phyloP scores from a whole-genome alignment of 2,113 vertebrate species.

The Sterrhoptilus dennistouni region DNA sequence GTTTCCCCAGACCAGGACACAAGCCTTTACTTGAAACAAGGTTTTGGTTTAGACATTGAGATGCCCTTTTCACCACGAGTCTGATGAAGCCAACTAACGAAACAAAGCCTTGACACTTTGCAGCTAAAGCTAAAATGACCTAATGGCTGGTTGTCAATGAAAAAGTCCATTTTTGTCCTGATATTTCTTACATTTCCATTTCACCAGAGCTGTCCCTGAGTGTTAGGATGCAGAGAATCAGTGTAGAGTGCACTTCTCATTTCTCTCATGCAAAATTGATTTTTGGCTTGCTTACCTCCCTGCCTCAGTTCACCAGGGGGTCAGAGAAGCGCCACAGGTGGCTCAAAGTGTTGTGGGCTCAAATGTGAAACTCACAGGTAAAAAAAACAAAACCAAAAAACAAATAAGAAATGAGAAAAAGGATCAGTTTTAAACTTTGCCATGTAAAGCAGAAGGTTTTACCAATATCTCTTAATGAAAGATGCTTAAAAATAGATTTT shows the following conservation, averaged over 20 bases:
- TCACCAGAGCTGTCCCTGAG: neutral
- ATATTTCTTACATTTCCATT: neutral
- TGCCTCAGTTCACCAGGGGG: neutral
- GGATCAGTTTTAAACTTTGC: neutral
- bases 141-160: neutral
- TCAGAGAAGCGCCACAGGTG: neutral
- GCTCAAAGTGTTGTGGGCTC: neutral
- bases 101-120: neutral
- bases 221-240: accelerated
- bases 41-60: neutral
- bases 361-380: neutral
- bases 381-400: neutral
- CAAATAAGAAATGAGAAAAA: neutral
- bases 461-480: neutral
- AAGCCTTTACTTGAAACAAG: neutral
- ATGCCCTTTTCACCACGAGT: neutral
- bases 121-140: neutral
- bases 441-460: neutral
- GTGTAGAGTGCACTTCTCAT: neutral
- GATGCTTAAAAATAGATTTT: neutral
- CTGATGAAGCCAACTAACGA: neutral
- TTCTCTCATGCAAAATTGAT: neutral
- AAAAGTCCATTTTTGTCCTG: neutral
- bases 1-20: neutral
- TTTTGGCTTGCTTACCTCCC: neutral